These are phyloP conservation scores for Circaetus gallicus DNA, from an alignment of 2,113 vertebrate genomes.

Conservation along the genomic window DNA sequence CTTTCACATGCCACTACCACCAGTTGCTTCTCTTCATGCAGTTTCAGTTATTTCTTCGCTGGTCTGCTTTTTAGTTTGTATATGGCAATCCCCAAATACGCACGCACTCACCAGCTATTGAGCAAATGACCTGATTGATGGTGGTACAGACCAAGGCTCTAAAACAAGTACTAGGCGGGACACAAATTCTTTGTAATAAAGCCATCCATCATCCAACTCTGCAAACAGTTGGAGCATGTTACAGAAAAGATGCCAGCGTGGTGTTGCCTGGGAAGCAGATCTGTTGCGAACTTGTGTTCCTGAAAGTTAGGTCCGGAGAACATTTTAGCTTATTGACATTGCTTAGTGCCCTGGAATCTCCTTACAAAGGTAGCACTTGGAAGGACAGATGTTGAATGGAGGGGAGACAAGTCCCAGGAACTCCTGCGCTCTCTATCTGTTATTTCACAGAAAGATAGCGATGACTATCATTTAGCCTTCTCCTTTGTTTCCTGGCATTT, in stretches of 20 bases:
- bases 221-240: neutral
- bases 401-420: neutral
- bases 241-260: neutral
- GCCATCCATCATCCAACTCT: neutral
- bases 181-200: neutral
- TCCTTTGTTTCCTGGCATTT: neutral
- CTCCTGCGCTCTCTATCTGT: rapidly evolving
- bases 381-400: neutral
- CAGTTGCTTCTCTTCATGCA: neutral
- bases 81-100: neutral
- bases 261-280: neutral
- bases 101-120: neutral
- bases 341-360: neutral
- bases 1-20: neutral
- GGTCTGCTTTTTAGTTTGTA: rapidly evolving
- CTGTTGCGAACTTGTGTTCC: neutral
- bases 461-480: neutral
- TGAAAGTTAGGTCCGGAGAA: neutral
- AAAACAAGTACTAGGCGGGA: neutral
- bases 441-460: neutral
- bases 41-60: neutral
- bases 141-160: neutral
- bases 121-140: neutral
- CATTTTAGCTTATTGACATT: neutral
- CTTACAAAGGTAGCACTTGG: neutral